Evolutionary conservation across 2,113 vertebrate species (phyloP), one percentile per base, ranked within the genome.

Genomic region (Azemiops feae): DNA sequence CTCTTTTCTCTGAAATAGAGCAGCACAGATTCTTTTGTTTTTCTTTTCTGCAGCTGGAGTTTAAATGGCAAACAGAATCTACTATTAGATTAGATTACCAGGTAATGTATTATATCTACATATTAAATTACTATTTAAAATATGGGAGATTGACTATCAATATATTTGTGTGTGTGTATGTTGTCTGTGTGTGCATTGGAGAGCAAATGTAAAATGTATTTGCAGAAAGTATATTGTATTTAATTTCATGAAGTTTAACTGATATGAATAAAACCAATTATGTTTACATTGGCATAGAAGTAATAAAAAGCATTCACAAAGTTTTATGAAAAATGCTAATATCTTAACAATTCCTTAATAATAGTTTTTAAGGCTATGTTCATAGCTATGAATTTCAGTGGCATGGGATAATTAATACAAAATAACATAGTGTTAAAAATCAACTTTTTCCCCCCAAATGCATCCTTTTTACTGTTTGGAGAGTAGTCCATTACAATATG

Each of bases 21-120:
- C 95, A 90, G 95, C 96, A 96, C 97, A 96, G 93, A 96, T 97
- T 97, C 95, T 39, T 81, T 39, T 81, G 7, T 81, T 81, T 81
- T 93, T 97, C 97, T 97, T 97, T 96, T 96, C 98, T 97, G 96
- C 97, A 97, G 93, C 97, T 93, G 98, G 96, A 98, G 97, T 97
- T 97, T 97, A 97, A 97, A 97, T 97, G 97, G 95, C 95, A 97
- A 96, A 95, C 96, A 98, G 96, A 98, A 91, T 95, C 97, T 97
- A 96, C 98, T 97, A 92, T 96, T 97, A 98, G 97, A 97, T 97
- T 98, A 98, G 96, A 97, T 96, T 96, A 97, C 96, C 97, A 98
- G 98, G 98, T 98, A 98, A 98, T 97, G 95, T 98, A 95, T 85
- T 89, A 95, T 34, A 93, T 95, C 98, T 97, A 69, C 92, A 93